phyloP scores from a whole-genome alignment of 2,888 invertebrate species.

The Merodon equestris region DNA sequence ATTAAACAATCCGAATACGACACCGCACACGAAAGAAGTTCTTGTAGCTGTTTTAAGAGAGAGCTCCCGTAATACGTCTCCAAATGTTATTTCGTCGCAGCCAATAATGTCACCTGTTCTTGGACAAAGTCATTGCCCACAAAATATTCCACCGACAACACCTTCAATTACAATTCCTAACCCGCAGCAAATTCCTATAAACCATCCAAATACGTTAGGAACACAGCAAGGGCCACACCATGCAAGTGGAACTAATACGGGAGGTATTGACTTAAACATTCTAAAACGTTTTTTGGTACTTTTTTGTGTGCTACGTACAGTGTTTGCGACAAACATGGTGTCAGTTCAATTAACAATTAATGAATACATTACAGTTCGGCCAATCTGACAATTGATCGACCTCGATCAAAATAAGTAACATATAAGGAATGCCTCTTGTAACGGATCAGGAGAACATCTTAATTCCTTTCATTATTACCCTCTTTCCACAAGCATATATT shows the following conservation, averaged over 20 bases:
- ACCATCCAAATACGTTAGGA: constrained; percentile 38
- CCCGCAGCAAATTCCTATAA: constrained; percentile 46
- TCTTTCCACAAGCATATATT: not conserved
- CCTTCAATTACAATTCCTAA: constrained; percentile 49
- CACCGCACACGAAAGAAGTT: constrained; percentile 71
- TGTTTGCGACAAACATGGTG: too few relatives aligned
- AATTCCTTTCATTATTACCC: too few relatives aligned
- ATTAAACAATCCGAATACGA: constrained; percentile 81
- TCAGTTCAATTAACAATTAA: too few relatives aligned
- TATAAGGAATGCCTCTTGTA: too few relatives aligned
- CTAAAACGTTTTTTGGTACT: too few relatives aligned
- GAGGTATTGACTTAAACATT: constrained; percentile 12
- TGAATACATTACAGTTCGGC: too few relatives aligned
- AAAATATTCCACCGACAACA: constrained; percentile 48
- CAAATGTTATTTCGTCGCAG: constrained; percentile 46
- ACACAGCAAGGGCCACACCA: constrained; percentile 13
- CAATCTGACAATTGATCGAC: too few relatives aligned
- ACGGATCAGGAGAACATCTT: too few relatives aligned
- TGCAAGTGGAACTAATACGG: constrained; percentile 23
- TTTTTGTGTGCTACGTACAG: too few relatives aligned
- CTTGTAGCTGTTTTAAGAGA: constrained; percentile 73
- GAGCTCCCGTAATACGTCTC: constrained; percentile 67
- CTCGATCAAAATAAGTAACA: too few relatives aligned
- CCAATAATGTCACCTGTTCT: constrained; percentile 63
- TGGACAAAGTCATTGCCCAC: constrained; percentile 50